Evolutionary conservation across 2,888 invertebrate species (phyloP).

Genomic region (Drosophila tripunctata): DNA sequence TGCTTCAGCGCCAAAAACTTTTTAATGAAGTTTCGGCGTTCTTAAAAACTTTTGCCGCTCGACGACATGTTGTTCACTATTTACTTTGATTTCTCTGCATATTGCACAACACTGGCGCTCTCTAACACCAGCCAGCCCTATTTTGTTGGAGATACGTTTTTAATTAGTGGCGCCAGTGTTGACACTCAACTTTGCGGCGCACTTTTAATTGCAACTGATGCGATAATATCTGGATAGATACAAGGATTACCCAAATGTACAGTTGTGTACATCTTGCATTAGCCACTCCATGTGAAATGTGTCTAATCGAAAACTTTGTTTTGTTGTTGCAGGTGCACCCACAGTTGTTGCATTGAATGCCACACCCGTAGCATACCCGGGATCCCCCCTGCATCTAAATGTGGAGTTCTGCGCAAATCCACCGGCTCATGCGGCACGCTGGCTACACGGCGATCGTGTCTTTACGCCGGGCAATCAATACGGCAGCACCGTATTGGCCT

Average conservation of each 20-base stretch:
- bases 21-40: conserved; percentile 76
- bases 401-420: conserved; percentile 93
- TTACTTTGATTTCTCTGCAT: conserved; percentile 67
- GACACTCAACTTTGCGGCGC: conserved; percentile 54
- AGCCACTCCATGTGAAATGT: background rate
- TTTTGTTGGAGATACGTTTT: conserved; percentile 73
- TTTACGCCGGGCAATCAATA: conserved; percentile 85
- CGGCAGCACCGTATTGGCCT: conserved; percentile 84
- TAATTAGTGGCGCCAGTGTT: conserved; percentile 67
- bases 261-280: conserved; percentile 1
- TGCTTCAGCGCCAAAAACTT: conserved; percentile 54
- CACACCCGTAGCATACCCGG: conserved; percentile 88
- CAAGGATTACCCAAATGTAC: background rate
- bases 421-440: conserved; percentile 85
- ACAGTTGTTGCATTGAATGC: conserved; percentile 88
- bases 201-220: conserved; percentile 58
- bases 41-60: conserved; percentile 64
- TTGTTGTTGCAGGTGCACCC: conserved; percentile 89
- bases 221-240: conserved; percentile 12
- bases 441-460: conserved; percentile 84
- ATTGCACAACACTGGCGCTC: conserved; percentile 44
- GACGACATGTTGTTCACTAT: conserved; percentile 70
- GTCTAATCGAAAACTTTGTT: background rate
- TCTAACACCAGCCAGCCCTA: conserved; percentile 53
- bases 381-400: conserved; percentile 88